Percentiles rank a stretch among this genome's conserved stretches.
Conservation (phyloP, 2,113 vertebrate species). For the Micromys minutus region DNA sequence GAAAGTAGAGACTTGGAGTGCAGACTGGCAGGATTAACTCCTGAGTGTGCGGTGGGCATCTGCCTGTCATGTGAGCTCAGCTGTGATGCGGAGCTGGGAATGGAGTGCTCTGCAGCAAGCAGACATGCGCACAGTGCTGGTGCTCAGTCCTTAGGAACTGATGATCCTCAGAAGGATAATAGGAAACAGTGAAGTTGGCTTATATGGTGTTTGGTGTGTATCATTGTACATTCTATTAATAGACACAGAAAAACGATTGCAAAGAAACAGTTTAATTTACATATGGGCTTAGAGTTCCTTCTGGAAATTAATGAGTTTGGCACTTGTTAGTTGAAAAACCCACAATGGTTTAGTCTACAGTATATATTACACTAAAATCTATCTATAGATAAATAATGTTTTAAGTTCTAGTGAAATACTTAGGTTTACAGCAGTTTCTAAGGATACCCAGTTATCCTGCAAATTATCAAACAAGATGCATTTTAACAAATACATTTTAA, state of each 20-base stretch:
- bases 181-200: not conserved
- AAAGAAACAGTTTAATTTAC: not conserved
- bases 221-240: not conserved
- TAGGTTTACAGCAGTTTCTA: conserved; percentile 36
- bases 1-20: not conserved
- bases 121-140: not conserved
- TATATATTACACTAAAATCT: not conserved
- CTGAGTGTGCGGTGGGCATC: not conserved
- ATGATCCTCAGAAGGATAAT: not conserved
- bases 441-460: not conserved
- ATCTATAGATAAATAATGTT: not conserved
- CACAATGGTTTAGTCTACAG: not conserved
- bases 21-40: not conserved
- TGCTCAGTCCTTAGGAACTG: not conserved
- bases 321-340: conserved; percentile 33
- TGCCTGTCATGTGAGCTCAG: not conserved
- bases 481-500: conserved; percentile 20
- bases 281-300: conserved; percentile 11
- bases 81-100: not conserved
- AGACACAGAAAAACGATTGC: conserved; percentile 5
- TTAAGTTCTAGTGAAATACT: conserved; percentile 20
- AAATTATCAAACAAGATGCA: conserved; percentile 17
- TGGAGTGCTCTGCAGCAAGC: not conserved
- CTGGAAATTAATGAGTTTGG: conserved; percentile 41
- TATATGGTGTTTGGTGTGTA: conserved; percentile 16